Conservation (phyloP, 2,888 invertebrate genomes). For the Eupithecia tripunctaria region DNA sequence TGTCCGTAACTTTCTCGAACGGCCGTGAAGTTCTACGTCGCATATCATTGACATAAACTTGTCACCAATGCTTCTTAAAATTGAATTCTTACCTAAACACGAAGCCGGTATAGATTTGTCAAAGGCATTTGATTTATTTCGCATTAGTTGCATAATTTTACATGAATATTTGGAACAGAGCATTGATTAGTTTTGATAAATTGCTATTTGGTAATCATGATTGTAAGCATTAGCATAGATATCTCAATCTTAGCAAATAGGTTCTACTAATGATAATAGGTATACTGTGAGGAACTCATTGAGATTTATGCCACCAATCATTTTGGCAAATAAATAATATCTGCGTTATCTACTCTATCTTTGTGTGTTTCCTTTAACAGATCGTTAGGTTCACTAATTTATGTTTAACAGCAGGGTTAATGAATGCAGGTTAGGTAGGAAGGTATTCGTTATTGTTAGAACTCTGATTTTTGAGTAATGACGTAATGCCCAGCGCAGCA, state of each 20-base stretch:
- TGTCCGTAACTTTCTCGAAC: slow-evolving; percentile 21
- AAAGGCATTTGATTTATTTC: slow-evolving; percentile 5
- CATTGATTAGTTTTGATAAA: not conserved
- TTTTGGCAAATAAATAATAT: not conserved
- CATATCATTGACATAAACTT: slow-evolving; percentile 16
- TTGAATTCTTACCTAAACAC: not conserved
- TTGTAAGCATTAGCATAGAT: not conserved
- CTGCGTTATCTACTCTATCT: not conserved
- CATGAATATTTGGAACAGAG: not conserved
- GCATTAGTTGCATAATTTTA: slow-evolving; percentile 1
- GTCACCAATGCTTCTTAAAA: not conserved
- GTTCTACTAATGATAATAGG: not conserved
- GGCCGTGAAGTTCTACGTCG: not conserved
- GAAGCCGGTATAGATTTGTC: not conserved
- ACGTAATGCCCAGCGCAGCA: not conserved
- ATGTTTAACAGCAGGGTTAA: not conserved
- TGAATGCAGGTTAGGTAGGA: not conserved
- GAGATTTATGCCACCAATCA: not conserved
- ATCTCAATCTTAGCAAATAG: not conserved
- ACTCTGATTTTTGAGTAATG: not conserved
- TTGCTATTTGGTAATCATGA: not conserved
- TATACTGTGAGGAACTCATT: not conserved
- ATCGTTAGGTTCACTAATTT: not conserved
- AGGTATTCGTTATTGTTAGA: not conserved
- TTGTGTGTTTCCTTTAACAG: not conserved